Evolutionary conservation across 2,113 vertebrate species (phyloP).

Genomic region (Reinhardtius hippoglossoides): DNA sequence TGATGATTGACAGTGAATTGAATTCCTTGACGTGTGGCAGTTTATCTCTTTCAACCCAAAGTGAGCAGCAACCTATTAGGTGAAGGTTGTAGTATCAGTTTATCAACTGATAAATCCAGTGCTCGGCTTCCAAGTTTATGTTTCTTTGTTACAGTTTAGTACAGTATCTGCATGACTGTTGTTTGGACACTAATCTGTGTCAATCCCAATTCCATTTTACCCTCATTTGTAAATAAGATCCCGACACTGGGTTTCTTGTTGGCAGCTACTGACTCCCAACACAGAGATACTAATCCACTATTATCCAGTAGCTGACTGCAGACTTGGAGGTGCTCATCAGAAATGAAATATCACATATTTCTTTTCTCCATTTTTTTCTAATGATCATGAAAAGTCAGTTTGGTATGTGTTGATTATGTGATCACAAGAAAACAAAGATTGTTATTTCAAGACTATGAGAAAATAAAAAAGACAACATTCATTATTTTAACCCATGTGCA

Average conservation of each 20-base stretch:
- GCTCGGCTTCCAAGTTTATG: not conserved
- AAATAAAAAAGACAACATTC: not conserved
- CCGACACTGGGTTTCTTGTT: too few species aligned
- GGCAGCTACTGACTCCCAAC: too few species aligned
- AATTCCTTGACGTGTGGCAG: not conserved
- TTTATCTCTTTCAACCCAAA: not conserved
- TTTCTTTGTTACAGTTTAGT: not conserved
- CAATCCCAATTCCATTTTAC: not conserved
- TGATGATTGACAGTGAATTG: not conserved
- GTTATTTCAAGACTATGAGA: not conserved
- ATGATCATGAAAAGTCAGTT: conserved; percentile 22
- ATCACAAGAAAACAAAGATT: conserved; percentile 24
- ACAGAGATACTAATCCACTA: too few species aligned
- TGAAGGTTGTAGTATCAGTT: not conserved
- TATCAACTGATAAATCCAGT: not conserved
- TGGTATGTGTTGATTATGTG: not conserved
- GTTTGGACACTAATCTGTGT: not conserved
- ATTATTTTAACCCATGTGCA: conserved; percentile 20
- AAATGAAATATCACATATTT: not conserved
- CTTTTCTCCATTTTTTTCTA: not conserved
- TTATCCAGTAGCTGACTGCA: not conserved
- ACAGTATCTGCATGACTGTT: not conserved
- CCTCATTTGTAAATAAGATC: not conserved
- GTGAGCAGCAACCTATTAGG: not conserved
- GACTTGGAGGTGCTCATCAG: not conserved